Conservation (phyloP, 2,113 vertebrate genomes). For the Thryonomys swinderianus region DNA sequence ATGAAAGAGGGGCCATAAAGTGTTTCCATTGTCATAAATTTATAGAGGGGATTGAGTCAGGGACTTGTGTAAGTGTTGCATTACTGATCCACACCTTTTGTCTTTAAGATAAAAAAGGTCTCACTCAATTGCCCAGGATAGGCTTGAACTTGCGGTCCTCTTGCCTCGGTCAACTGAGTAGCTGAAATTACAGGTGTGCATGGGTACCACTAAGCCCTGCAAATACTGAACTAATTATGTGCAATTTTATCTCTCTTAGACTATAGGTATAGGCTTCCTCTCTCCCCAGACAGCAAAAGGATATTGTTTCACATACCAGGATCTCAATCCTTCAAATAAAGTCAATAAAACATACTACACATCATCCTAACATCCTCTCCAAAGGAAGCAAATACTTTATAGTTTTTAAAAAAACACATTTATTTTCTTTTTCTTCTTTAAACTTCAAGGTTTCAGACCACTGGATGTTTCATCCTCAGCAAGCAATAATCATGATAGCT, state of each 20-base stretch:
- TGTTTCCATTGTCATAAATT: background rate
- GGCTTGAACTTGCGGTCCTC: background rate
- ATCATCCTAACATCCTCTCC: background rate
- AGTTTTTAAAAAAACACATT: background rate
- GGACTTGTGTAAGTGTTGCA: background rate
- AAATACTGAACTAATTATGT: slow-evolving; percentile 27
- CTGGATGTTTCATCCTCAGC: background rate
- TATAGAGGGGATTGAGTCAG: background rate
- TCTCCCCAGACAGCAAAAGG: slow-evolving; percentile 15
- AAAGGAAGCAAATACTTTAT: slow-evolving; percentile 19
- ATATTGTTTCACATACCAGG: background rate
- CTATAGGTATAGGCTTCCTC: slow-evolving; percentile 15
- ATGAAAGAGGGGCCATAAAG: slow-evolving; percentile 2
- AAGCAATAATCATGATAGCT: background rate
- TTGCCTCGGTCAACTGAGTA: background rate
- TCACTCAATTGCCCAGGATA: background rate
- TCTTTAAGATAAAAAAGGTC: background rate
- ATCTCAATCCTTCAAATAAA: slow-evolving; percentile 53
- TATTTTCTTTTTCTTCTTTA: slow-evolving; percentile 1
- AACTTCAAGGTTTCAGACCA: slow-evolving; percentile 32
- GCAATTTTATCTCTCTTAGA: background rate
- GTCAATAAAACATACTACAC: slow-evolving; percentile 41
- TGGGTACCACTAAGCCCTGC: background rate
- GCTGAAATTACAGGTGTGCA: background rate
- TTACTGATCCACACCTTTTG: background rate